Conservation (phyloP, 2,113 vertebrate genomes). For the Baryphthengus martii region DNA sequence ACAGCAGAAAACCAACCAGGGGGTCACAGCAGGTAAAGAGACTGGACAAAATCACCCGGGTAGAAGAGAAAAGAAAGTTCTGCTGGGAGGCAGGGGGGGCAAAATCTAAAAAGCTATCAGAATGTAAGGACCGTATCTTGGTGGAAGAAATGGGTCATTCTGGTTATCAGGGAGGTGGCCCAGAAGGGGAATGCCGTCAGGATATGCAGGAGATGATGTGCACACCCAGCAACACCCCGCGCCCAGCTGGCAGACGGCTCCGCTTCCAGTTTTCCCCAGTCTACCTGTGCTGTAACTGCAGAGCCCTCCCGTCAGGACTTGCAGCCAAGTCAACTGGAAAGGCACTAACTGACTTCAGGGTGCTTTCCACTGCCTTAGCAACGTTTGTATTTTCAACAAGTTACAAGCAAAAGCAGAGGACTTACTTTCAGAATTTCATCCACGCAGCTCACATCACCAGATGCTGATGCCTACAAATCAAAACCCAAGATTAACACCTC, state of each 20-base stretch:
- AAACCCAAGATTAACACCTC: constrained; percentile 27
- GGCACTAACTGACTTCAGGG: not conserved
- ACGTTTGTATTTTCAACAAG: not conserved
- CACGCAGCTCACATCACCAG: constrained; percentile 93
- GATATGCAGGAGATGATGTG: not conserved
- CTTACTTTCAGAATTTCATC: constrained; percentile 98
- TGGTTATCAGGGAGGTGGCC: not conserved
- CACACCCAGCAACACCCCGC: not conserved
- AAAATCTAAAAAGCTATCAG: not conserved
- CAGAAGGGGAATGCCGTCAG: not conserved
- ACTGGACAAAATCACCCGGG: not conserved
- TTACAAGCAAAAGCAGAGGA: not conserved
- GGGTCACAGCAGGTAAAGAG: not conserved
- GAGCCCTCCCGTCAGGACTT: not conserved
- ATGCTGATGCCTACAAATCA: constrained; percentile 83
- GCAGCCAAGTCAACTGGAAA: not conserved
- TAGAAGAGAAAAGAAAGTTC: not conserved
- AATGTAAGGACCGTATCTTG: not conserved
- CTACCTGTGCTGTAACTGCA: not conserved
- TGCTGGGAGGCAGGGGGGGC: not conserved
- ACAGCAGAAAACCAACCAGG: not conserved
- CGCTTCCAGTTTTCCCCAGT: not conserved
- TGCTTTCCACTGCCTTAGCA: not conserved
- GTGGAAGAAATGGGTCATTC: not conserved
- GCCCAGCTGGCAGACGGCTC: not conserved